Evolutionary conservation across 2,113 vertebrate species (phyloP).

Genomic region (Chionis minor): DNA sequence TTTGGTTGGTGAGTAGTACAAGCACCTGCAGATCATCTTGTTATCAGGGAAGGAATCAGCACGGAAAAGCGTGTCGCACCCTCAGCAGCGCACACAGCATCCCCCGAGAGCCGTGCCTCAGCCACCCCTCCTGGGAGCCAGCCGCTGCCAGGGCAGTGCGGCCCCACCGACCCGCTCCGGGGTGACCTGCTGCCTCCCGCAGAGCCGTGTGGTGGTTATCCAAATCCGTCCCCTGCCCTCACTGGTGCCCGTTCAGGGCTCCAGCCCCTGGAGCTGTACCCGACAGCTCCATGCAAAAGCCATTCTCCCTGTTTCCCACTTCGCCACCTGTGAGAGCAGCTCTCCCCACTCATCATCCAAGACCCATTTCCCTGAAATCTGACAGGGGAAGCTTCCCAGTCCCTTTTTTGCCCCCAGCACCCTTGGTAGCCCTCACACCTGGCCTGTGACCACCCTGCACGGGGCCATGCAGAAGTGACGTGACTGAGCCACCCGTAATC

Average conservation of each 20-base stretch:
- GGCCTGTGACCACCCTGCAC: too few relatives aligned
- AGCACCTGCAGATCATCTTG: not conserved
- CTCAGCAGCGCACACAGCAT: fast-evolving
- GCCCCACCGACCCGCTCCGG: fast-evolving
- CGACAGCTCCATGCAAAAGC: fast-evolving
- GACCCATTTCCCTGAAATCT: not conserved
- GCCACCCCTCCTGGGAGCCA: not conserved
- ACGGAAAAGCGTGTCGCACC: fast-evolving
- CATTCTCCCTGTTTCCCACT: not conserved
- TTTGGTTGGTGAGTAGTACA: not conserved
- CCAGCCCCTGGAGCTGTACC: not conserved
- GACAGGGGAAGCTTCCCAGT: not conserved
- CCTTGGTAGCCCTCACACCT: not conserved
- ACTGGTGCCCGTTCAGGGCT: not conserved
- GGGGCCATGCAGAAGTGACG: fast-evolving
- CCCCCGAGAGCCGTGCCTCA: not conserved
- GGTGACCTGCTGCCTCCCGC: not conserved
- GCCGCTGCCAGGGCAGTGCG: fast-evolving
- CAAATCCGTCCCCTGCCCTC: not conserved
- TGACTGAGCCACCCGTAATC: not conserved
- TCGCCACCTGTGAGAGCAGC: not conserved
- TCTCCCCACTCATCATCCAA: not conserved
- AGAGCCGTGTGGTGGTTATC: fast-evolving
- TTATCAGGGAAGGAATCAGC: not conserved
- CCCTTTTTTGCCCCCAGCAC: not conserved